Evolutionary conservation across 2,797 vertebrate species (phyloP).

Genomic region (Manis crassicaudata): DNA sequence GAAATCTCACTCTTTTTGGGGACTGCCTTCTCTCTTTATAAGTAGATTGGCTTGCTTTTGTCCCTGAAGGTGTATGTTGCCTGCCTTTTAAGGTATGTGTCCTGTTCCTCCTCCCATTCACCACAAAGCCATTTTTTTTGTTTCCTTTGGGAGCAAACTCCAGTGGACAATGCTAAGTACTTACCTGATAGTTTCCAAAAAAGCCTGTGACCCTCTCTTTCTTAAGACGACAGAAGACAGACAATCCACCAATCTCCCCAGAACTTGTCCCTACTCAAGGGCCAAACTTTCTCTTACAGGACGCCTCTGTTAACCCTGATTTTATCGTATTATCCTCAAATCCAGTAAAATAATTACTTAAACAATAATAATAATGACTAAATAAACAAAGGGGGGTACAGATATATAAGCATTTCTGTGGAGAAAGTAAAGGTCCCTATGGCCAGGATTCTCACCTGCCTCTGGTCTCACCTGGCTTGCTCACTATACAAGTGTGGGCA

Average conservation of each 20-base stretch:
- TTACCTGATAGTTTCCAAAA: neutral
- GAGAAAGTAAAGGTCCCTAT: too few species aligned
- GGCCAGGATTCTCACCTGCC: too few species aligned
- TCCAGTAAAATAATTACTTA: constrained; percentile 21
- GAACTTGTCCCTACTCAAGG: neutral
- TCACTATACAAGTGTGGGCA: too few species aligned
- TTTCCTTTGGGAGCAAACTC: constrained; percentile 2
- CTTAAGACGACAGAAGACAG: neutral
- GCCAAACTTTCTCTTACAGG: neutral
- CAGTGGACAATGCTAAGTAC: neutral
- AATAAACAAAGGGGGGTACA: neutral
- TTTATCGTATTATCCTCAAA: neutral
- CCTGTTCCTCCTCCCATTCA: neutral
- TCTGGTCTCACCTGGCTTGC: too few species aligned
- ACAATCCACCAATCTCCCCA: neutral
- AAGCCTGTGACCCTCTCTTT: neutral
- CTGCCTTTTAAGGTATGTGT: neutral
- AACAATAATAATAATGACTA: neutral
- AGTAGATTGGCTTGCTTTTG: neutral
- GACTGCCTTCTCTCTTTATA: neutral
- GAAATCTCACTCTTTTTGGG: neutral
- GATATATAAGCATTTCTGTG: neutral
- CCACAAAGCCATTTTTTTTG: neutral
- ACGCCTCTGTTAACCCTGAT: neutral
- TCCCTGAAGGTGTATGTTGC: neutral